These are phyloP conservation scores for Drosophila truncata DNA, from an alignment of 1,140 invertebrate genomes.

Conservation along the genomic window DNA sequence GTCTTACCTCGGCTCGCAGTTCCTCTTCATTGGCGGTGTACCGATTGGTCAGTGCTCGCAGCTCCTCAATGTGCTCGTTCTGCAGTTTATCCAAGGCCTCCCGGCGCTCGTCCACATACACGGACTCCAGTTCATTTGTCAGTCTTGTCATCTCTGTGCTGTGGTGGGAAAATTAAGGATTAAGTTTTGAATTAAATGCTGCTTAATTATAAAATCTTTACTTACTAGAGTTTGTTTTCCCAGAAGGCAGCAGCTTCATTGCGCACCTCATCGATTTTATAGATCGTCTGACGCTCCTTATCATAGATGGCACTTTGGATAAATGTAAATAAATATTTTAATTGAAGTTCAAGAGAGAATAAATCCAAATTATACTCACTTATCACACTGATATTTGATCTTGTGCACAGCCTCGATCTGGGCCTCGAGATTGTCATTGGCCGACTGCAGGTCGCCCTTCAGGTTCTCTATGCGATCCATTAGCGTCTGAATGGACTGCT, in stretches of 20 bases:
- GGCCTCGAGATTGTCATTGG: conserved; percentile 87
- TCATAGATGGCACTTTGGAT: conserved; percentile 85
- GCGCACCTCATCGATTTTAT: conserved; percentile 87
- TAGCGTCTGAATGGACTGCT: conserved; percentile 87
- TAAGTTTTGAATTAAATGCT: neutral
- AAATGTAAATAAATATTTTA: neutral
- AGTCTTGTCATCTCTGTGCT: conserved; percentile 87
- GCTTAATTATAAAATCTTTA: too few relatives aligned
- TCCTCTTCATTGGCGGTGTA: conserved; percentile 87
- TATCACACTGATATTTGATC: conserved; percentile 84
- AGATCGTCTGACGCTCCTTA: conserved; percentile 86
- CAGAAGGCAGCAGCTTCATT: conserved; percentile 87
- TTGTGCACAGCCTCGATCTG: conserved; percentile 86
- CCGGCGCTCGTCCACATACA: conserved; percentile 88
- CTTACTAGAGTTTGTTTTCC: conserved; percentile 86
- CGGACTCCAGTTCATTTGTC: conserved; percentile 87
- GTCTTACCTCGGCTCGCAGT: conserved; percentile 86
- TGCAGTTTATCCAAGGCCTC: conserved; percentile 86
- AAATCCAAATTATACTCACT: conserved; percentile 46
- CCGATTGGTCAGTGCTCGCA: conserved; percentile 86
- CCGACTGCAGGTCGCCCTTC: conserved; percentile 85
- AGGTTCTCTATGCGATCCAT: conserved; percentile 87
- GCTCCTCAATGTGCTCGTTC: conserved; percentile 86
- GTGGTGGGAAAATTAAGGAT: conserved; percentile 28
- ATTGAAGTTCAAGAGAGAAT: neutral